These are phyloP conservation scores for Erannis defoliaria DNA, from an alignment of 2,888 invertebrate genomes.

Conservation along the genomic window DNA sequence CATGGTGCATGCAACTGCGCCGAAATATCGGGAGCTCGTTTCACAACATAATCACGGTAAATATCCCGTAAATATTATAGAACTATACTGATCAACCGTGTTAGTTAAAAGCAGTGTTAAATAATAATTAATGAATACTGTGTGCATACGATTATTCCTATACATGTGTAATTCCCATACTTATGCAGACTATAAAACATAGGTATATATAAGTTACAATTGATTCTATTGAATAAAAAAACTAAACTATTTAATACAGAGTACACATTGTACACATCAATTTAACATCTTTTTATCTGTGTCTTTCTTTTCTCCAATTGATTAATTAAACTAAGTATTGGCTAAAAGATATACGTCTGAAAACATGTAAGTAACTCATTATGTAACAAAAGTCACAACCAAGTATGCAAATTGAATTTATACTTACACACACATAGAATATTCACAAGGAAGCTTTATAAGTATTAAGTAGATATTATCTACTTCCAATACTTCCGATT, in stretches of 20 bases:
- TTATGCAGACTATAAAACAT: too few relatives aligned
- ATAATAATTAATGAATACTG: too few relatives aligned
- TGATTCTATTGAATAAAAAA: too few relatives aligned
- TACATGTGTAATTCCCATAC: too few relatives aligned
- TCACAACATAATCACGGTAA: too few relatives aligned
- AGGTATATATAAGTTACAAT: too few relatives aligned
- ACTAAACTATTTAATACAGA: neutral
- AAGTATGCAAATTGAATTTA: constrained; percentile 62
- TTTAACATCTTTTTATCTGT: neutral
- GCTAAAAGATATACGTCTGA: constrained; percentile 15
- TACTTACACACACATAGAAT: constrained; percentile 59
- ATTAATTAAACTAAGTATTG: constrained; percentile 1
- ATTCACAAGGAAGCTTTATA: constrained; percentile 68
- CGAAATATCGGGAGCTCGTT: too few relatives aligned
- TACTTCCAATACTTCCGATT: constrained; percentile 57
- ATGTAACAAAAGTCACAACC: constrained; percentile 44
- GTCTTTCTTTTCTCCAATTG: constrained; percentile 1
- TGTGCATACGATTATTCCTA: too few relatives aligned
- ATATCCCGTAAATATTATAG: too few relatives aligned
- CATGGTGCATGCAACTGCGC: too few relatives aligned
- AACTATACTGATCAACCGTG: too few relatives aligned
- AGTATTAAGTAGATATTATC: constrained; percentile 19
- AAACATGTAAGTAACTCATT: constrained; percentile 13
- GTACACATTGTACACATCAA: neutral
- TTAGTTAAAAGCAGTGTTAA: too few relatives aligned